Evolutionary conservation across 2,797 vertebrate species (phyloP).

Genomic region (Bucorvus abyssinicus): DNA sequence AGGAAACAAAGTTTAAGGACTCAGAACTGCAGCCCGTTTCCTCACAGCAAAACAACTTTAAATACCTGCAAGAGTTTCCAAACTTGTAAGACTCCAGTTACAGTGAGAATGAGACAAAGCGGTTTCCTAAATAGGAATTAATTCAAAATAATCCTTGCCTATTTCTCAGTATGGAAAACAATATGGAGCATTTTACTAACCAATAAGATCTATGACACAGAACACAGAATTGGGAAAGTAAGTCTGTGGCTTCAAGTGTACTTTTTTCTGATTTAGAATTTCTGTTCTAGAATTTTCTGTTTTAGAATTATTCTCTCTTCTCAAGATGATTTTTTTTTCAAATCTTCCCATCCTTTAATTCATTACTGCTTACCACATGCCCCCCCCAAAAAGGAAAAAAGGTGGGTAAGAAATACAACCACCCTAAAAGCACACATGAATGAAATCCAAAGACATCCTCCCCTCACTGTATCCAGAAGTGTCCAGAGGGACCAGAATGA

Average conservation of each 20-base stretch:
- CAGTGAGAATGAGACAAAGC: background rate
- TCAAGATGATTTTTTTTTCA: background rate
- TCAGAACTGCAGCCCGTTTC: background rate
- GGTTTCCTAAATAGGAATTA: conserved; percentile 4
- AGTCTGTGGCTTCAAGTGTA: conserved; percentile 23
- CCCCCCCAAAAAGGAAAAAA: background rate
- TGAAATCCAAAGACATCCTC: background rate
- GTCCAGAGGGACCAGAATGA: background rate
- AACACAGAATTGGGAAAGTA: background rate
- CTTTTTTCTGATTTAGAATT: background rate
- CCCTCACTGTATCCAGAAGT: background rate
- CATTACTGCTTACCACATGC: background rate
- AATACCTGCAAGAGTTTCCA: background rate
- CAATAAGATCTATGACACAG: background rate
- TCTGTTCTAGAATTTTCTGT: no score
- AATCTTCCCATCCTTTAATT: conserved; percentile 4
- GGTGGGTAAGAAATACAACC: conserved; percentile 10
- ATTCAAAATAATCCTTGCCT: background rate
- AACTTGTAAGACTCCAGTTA: background rate
- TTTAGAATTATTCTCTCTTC: background rate
- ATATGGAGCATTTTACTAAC: background rate
- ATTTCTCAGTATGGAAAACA: conserved; percentile 27
- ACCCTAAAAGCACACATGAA: background rate
- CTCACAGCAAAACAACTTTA: background rate
- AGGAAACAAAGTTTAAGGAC: background rate